Conservation (phyloP, 2,888 invertebrate genomes). For the Eutolmus rufibarbis region DNA sequence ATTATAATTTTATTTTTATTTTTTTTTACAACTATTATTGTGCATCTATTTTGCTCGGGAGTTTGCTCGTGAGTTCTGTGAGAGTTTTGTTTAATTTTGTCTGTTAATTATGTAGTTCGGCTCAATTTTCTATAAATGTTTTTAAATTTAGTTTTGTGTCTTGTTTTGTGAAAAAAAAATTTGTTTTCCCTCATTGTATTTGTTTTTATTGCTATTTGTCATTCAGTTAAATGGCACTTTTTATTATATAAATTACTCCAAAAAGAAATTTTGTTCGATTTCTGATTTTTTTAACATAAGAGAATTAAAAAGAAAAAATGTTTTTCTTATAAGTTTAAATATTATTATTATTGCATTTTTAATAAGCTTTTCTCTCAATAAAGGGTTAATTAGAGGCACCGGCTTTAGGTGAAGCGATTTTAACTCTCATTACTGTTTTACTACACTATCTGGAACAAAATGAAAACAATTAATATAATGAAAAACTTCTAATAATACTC, state of each 20-base stretch:
- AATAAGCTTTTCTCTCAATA: background rate
- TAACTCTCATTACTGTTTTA: background rate
- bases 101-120: background rate
- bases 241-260: background rate
- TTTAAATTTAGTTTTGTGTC: background rate
- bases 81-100: background rate
- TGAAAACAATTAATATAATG: background rate
- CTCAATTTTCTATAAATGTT: background rate
- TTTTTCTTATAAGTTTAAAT: background rate
- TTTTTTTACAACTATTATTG: background rate
- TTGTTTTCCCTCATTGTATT: background rate
- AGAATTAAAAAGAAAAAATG: background rate
- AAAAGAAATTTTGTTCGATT: background rate
- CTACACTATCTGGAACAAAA: background rate
- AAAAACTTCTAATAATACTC: background rate
- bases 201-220: background rate
- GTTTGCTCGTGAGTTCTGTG: background rate
- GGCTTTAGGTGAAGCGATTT: background rate
- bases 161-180: background rate
- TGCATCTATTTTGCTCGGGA: background rate
- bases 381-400: background rate
- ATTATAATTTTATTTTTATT: background rate
- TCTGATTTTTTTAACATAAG: background rate
- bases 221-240: background rate
- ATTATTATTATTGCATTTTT: background rate